phyloP scores from a whole-genome alignment of 2,797 vertebrate genomes.

The Ceyx erithaca region DNA sequence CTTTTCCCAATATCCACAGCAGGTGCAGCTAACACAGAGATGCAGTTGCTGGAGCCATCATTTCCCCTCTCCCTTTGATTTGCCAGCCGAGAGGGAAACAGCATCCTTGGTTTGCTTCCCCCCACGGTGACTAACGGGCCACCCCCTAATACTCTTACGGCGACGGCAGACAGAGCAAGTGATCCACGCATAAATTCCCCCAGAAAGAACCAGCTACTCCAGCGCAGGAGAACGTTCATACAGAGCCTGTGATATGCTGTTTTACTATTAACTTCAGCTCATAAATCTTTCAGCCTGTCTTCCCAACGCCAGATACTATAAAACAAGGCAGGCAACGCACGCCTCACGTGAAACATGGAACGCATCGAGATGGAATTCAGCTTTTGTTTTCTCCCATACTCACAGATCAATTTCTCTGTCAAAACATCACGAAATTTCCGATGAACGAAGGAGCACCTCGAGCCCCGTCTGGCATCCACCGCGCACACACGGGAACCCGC shows the following conservation, averaged over 20 bases:
- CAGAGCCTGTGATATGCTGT: background rate
- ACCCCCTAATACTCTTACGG: background rate
- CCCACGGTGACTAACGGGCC: background rate
- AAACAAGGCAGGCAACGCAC: background rate
- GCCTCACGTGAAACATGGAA: background rate
- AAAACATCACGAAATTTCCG: background rate
- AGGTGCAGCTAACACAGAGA: slow-evolving; percentile 19
- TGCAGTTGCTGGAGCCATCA: background rate
- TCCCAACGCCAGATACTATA: slow-evolving; percentile 42
- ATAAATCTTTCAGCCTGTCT: slow-evolving; percentile 48
- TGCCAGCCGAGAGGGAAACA: background rate
- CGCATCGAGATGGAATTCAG: background rate
- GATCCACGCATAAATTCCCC: background rate
- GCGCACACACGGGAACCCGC: background rate
- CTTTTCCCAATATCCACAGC: background rate
- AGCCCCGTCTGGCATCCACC: background rate
- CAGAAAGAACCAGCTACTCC: slow-evolving; percentile 23
- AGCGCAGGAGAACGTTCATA: background rate
- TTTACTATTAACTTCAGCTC: slow-evolving; percentile 54
- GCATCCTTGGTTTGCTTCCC: slow-evolving; percentile 3
- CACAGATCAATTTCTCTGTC: background rate
- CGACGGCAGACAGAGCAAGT: background rate
- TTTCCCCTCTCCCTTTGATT: slow-evolving; percentile 19
- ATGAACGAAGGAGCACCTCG: background rate
- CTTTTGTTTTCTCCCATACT: background rate